A percentile compares a stretch with the other conserved stretches of the same genome.
phyloP scores from a whole-genome alignment of 35 echinoderm and acorn worm species.

The Holothuria glaberrima region DNA sequence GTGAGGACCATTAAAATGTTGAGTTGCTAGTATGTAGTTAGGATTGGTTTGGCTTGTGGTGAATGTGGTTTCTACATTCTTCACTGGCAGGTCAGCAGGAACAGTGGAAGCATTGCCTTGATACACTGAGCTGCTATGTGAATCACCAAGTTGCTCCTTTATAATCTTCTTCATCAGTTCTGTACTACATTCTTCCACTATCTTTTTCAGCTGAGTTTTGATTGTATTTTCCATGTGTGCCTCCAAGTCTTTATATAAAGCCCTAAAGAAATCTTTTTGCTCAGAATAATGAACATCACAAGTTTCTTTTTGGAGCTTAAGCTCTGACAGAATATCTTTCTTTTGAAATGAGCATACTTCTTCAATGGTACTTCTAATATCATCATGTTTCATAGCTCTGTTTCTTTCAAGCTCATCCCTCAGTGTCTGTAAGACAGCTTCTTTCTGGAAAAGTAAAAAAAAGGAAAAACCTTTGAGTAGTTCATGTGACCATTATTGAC shows the following conservation, averaged over 20 bases:
- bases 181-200: background rate
- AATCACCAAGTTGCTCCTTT: too few relatives aligned
- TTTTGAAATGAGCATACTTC: background rate
- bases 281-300: background rate
- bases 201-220: background rate
- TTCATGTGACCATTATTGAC: too few relatives aligned
- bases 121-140: too few relatives aligned
- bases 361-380: background rate
- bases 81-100: too few relatives aligned
- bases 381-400: conserved; percentile 8
- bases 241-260: background rate
- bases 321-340: background rate
- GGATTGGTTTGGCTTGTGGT: too few relatives aligned
- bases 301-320: background rate
- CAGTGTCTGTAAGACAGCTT: conserved; percentile 5
- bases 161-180: background rate
- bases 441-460: conserved; percentile 3
- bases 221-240: conserved; percentile 13
- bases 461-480: background rate
- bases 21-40: too few relatives aligned
- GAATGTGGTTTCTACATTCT: too few relatives aligned
- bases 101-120: too few relatives aligned
- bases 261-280: background rate
- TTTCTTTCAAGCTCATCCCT: background rate
- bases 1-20: too few relatives aligned